Base-by-base conservation (phyloP, 2,888 invertebrate genomes). In the Aplocera efformata region DNA sequence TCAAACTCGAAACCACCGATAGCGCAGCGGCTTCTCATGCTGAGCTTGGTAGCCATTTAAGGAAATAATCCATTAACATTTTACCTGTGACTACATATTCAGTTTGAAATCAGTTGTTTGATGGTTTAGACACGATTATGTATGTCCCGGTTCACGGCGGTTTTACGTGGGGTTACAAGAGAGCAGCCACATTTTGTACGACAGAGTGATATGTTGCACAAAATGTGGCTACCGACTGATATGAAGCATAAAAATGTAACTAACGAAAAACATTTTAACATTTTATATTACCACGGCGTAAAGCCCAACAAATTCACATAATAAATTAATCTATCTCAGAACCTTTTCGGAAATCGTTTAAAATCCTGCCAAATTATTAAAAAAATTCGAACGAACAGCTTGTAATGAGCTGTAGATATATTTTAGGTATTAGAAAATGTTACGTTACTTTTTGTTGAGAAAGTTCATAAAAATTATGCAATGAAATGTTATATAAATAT, bases 11-110 rank as follows among this genome's bases (percentile, higher is more conserved):
- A 59, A 64, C 57, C 56, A 56, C 58, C 48, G 59, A 63, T 63
- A 56, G 63, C 60, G 52, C 52, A 52, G 59, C 56, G 50, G 66
- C 65, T 67, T 72, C 69, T 67, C 68, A 67, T 65, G 65, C 58
- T 55, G 45, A 58, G 60, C 48, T 64, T 58, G 58, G 53, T 54
- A 60, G 48, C 75, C 70, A 51, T 54, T 67, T 72, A 74, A 70
- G 79, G 80, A 68, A 74, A 74, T 71, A 72, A 78, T 73, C 78
- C 72, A 82, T 80, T 82, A 77, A 69, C 73, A 74, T 79, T 79
- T 73, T 67, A 65, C 67, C 58, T 64, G 58, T 63, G 67, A 70
- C 67, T 65, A 75, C 66, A 70, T 70, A 73, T 72, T 68, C 68
- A 69, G 63, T 50, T 60, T 44, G 55, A 26, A 41, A 43, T 41